Conservation (phyloP, 2,797 vertebrate species). For the Megalops cyprinoides region DNA sequence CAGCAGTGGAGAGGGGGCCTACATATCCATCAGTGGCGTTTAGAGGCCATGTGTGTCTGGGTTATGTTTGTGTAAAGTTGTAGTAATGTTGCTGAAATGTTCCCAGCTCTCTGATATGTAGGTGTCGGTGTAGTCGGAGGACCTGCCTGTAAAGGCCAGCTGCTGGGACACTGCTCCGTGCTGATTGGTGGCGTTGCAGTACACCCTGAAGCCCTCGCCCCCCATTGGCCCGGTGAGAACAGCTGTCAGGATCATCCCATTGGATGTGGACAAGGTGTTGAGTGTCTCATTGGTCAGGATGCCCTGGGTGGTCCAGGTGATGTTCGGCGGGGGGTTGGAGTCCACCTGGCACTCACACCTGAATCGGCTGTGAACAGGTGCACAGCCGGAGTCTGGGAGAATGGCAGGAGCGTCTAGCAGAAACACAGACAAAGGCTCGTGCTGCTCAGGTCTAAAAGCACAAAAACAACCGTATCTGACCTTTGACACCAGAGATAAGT, state of each 20-base stretch:
- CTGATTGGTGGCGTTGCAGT: conserved; percentile 34
- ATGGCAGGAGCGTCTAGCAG: conserved; percentile 32
- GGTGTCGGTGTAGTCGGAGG: not conserved
- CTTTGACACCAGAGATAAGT: too few species aligned
- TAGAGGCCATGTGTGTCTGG: too few species aligned
- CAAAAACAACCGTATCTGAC: too few species aligned
- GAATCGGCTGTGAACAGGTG: not conserved
- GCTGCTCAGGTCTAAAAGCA: too few species aligned
- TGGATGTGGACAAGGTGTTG: conserved; percentile 7
- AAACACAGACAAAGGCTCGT: not conserved
- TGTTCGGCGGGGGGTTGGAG: conserved; percentile 24
- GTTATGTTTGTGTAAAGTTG: too few species aligned
- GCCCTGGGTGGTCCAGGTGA: conserved; percentile 24
- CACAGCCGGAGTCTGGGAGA: conserved; percentile 26
- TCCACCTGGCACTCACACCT: conserved; percentile 41
- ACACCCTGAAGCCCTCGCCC: not conserved
- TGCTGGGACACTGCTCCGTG: conserved; percentile 8
- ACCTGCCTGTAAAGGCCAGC: conserved; percentile 19
- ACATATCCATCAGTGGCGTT: too few species aligned
- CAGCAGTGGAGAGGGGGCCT: too few species aligned
- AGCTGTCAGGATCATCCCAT: conserved; percentile 10
- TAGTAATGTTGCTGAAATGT: too few species aligned
- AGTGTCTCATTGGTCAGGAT: not conserved
- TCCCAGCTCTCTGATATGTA: not conserved
- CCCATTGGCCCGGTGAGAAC: not conserved